These are phyloP conservation scores for Loris lydekkerianus DNA, from an alignment of 2,797 vertebrate species.

Conservation along the genomic window DNA sequence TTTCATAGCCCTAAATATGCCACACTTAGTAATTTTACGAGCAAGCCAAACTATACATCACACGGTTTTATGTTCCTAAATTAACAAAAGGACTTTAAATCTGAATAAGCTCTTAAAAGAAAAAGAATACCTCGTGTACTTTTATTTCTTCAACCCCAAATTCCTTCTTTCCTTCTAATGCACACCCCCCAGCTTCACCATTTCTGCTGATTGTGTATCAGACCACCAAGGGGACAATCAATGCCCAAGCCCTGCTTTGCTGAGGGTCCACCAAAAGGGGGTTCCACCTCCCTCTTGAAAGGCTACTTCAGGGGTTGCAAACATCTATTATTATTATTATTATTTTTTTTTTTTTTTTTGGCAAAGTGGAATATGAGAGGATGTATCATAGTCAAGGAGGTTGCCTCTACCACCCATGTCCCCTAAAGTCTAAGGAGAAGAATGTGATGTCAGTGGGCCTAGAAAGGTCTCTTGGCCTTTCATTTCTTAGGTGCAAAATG, in stretches of 20 bases:
- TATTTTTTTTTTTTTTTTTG: background rate
- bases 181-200: background rate
- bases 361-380: background rate
- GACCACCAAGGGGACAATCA: constrained; percentile 18
- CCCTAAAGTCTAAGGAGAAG: constrained; percentile 60
- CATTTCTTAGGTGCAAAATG: background rate
- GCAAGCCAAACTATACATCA: constrained; percentile 79
- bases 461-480: background rate
- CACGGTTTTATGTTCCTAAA: constrained; percentile 82
- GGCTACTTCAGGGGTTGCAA: background rate
- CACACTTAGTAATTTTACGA: constrained; percentile 83
- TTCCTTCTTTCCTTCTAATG: constrained; percentile 14
- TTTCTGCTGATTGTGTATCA: background rate
- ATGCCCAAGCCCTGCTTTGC: background rate
- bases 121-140: background rate
- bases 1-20: constrained; percentile 74
- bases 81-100: constrained; percentile 84
- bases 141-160: constrained; percentile 65
- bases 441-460: constrained; percentile 75
- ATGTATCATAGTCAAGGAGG: background rate
- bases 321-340: background rate
- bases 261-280: background rate
- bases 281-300: background rate
- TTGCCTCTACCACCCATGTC: background rate
- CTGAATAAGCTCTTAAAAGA: constrained; percentile 74